phyloP scores from a whole-genome alignment of 2,797 vertebrate species.

The Anas capensis region DNA sequence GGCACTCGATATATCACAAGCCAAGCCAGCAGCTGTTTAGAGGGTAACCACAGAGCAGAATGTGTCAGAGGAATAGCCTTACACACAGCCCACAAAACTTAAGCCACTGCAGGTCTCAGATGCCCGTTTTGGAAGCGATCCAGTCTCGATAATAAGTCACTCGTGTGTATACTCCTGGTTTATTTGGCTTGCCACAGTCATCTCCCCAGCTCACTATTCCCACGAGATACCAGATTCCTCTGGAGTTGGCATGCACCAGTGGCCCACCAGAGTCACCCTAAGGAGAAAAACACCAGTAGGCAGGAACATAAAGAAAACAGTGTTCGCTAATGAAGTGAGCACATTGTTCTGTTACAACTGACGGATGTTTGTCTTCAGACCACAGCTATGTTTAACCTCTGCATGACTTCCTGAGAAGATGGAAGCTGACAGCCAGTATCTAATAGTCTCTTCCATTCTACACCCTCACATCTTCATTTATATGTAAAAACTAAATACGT shows the following conservation, averaged over 20 bases:
- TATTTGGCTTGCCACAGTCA: conserved; percentile 79
- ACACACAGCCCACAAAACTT: not conserved
- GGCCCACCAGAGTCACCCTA: conserved; percentile 85
- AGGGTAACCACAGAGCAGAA: conserved; percentile 40
- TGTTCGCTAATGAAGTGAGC: not conserved
- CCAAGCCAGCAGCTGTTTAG: not conserved
- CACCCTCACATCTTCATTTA: not conserved
- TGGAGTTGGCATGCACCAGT: conserved; percentile 75
- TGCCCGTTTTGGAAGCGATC: conserved; percentile 77
- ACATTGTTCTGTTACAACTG: not conserved
- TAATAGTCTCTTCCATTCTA: not conserved
- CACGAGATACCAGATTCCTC: conserved; percentile 81
- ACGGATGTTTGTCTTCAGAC: not conserved
- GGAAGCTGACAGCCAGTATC: not conserved
- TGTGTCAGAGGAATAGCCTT: not conserved
- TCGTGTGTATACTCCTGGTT: conserved; percentile 80
- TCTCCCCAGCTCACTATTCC: conserved; percentile 83
- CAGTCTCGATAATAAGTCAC: conserved; percentile 80
- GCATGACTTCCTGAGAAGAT: not conserved
- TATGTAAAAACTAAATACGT: not conserved
- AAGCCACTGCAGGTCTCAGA: conserved; percentile 55
- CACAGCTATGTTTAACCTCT: not conserved
- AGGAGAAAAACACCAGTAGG: conserved; percentile 34
- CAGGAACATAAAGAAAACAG: not conserved
- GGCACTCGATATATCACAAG: not conserved